Evolutionary conservation across 2,888 invertebrate genomes (phyloP).

Genomic region (Acleris sparsana): DNA sequence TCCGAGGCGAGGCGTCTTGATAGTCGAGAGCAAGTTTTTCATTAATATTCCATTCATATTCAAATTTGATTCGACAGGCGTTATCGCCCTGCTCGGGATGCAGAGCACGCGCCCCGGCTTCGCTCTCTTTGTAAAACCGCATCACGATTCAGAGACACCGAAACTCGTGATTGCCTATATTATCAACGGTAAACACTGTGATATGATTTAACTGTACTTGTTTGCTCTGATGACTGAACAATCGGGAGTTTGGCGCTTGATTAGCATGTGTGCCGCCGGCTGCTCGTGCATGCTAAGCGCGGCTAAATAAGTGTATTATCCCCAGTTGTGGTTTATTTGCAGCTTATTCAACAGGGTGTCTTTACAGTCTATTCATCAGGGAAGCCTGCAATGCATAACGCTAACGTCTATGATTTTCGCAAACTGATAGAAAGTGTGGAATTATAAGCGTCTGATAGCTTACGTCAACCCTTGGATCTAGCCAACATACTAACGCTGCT

Average conservation of each 20-base stretch:
- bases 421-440: too few relatives aligned
- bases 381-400: too few relatives aligned
- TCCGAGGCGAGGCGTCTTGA: conserved; percentile 46
- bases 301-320: neutral
- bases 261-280: conserved; percentile 14
- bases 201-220: conserved; percentile 46
- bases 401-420: too few relatives aligned
- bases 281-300: conserved; percentile 4
- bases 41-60: conserved; percentile 81
- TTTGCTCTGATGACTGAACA: conserved; percentile 30
- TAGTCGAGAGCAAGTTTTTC: conserved; percentile 69
- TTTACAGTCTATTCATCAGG: too few relatives aligned
- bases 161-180: conserved; percentile 72
- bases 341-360: neutral
- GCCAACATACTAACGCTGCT: too few relatives aligned
- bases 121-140: conserved; percentile 58
- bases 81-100: conserved; percentile 63
- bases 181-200: conserved; percentile 59
- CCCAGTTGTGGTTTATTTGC: neutral
- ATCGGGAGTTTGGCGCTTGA: conserved; percentile 16
- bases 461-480: too few relatives aligned
- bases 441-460: too few relatives aligned
- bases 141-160: conserved; percentile 60
- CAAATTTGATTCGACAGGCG: conserved; percentile 75
- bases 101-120: conserved; percentile 63